phyloP scores from a whole-genome alignment of 1,140 invertebrate species.

The Ceratina australensis region DNA sequence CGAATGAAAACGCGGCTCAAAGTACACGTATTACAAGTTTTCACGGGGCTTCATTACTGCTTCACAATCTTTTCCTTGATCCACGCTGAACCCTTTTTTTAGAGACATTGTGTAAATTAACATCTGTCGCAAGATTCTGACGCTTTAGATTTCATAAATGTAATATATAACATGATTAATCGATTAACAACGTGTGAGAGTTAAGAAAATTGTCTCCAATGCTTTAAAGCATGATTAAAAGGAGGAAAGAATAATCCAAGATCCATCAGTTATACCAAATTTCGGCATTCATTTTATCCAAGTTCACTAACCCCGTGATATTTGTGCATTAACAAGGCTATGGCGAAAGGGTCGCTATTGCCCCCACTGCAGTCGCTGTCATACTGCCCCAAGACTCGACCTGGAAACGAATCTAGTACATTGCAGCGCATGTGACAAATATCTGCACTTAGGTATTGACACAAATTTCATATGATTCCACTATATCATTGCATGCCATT shows the following conservation, averaged over 20 bases:
- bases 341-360: conserved; percentile 81
- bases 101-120: conserved; percentile 25
- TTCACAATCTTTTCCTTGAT: conserved; percentile 43
- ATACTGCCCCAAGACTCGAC: conserved; percentile 78
- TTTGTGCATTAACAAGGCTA: conserved; percentile 79
- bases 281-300: conserved; percentile 41
- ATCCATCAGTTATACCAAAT: conserved; percentile 24
- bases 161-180: not conserved
- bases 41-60: conserved; percentile 52
- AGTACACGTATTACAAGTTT: conserved; percentile 17
- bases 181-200: not conserved
- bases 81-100: conserved; percentile 41
- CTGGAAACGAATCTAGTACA: conserved; percentile 79
- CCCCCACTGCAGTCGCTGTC: conserved; percentile 80
- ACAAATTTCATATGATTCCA: conserved; percentile 68
- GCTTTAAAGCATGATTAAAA: not conserved
- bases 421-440: conserved; percentile 81
- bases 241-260: not conserved
- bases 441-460: conserved; percentile 80
- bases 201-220: not conserved
- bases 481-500: conserved; percentile 52
- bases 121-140: not conserved
- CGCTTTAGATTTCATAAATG: not conserved
- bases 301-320: conserved; percentile 76
- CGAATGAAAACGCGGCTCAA: conserved; percentile 18